Percentiles rank a stretch among this genome's conserved stretches.
These are phyloP conservation scores for Solea solea DNA, from an alignment of 2,113 vertebrate species.

Conservation along the genomic window DNA sequence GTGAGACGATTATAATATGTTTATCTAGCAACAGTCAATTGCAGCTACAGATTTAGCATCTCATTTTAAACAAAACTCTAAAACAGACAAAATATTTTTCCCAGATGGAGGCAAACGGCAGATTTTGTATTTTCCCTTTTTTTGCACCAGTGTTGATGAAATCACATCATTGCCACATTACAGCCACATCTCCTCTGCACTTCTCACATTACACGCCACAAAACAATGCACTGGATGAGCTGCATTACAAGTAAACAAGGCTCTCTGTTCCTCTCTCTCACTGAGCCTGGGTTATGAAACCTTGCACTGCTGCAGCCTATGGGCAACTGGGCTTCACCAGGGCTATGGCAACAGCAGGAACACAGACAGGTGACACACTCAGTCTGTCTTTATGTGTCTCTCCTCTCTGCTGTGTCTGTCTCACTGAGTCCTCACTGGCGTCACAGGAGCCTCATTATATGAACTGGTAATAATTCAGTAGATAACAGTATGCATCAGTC, in stretches of 20 bases:
- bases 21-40: no score
- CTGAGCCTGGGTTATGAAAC: conserved; percentile 34
- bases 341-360: conserved; percentile 23
- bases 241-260: conserved; percentile 41
- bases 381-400: not conserved
- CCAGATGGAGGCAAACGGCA: no score
- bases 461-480: no score
- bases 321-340: conserved; percentile 34
- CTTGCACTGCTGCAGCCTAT: conserved; percentile 42
- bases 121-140: not conserved
- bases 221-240: conserved; percentile 19
- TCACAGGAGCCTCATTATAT: conserved; percentile 9
- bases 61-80: no score
- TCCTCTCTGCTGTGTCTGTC: not conserved
- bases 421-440: conserved; percentile 7
- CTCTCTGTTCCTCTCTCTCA: conserved; percentile 20
- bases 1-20: not conserved
- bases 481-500: conserved; percentile 1
- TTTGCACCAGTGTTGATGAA: conserved; percentile 5
- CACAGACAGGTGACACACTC: conserved; percentile 36
- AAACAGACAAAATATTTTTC: not conserved
- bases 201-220: conserved; percentile 13
- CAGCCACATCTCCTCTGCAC: conserved; percentile 26
- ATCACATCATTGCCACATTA: conserved; percentile 20
- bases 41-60: no score